Percentiles rank a stretch among this genome's conserved stretches.
Conservation (phyloP, 2,888 invertebrate genomes). For the Hyles lineata region DNA sequence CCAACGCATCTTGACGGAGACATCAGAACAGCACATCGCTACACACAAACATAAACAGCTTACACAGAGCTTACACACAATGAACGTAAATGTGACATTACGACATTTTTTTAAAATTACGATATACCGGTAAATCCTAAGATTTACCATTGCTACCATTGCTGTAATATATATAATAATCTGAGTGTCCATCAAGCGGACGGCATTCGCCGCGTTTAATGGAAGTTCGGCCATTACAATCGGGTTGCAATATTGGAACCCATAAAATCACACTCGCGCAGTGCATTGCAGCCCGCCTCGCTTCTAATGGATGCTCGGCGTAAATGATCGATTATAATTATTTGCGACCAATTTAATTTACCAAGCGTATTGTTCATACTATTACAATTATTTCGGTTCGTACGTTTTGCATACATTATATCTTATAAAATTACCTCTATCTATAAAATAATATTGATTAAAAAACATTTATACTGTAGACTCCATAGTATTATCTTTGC, state of each 20-base stretch:
- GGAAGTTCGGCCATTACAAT: neutral
- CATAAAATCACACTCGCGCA: neutral
- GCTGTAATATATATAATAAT: neutral
- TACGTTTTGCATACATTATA: neutral
- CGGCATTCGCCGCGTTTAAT: neutral
- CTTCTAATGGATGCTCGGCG: constrained; percentile 6
- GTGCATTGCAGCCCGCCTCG: constrained; percentile 2
- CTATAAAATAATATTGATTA: no score
- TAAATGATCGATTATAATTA: neutral
- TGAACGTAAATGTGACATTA: no score
- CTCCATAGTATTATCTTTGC: neutral
- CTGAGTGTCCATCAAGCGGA: neutral
- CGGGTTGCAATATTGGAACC: neutral
- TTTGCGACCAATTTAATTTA: neutral
- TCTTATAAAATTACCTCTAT: neutral
- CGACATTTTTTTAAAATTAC: no score
- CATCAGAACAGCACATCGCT: no score
- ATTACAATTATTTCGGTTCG: neutral
- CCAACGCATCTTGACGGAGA: no score
- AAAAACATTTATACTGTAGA: neutral
- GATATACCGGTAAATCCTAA: no score
- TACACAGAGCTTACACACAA: no score
- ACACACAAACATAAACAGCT: no score
- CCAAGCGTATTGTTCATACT: neutral
- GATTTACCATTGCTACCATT: no score